Percentiles rank a stretch among this genome's conserved stretches.
These are phyloP conservation scores for Epiblema foenella DNA, from an alignment of 2,888 invertebrate species.

Conservation along the genomic window DNA sequence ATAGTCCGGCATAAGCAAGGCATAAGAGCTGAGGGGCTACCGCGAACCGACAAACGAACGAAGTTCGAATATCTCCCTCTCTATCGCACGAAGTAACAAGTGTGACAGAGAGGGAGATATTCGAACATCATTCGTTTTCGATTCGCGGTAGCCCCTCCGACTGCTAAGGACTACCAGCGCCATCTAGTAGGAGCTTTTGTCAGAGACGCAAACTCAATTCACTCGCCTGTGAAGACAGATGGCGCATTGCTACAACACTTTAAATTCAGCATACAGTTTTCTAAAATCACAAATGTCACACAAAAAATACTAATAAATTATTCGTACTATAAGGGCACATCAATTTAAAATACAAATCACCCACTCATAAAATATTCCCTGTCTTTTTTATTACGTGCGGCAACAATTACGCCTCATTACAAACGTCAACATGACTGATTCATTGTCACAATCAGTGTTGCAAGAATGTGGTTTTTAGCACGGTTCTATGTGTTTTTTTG, in stretches of 20 bases:
- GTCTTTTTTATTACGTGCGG: not conserved
- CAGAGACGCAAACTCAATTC: not conserved
- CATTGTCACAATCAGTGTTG: too few relatives aligned
- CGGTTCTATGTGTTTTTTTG: too few relatives aligned
- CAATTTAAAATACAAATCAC: not conserved
- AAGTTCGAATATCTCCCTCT: too few relatives aligned
- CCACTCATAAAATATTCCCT: not conserved
- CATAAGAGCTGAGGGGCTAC: too few relatives aligned
- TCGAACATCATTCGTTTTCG: too few relatives aligned
- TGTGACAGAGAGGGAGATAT: too few relatives aligned
- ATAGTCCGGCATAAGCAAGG: too few relatives aligned
- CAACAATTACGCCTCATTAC: not conserved
- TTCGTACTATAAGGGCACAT: not conserved
- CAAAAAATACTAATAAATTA: too few relatives aligned
- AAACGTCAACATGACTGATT: not conserved
- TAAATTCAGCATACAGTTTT: not conserved
- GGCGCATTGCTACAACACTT: not conserved
- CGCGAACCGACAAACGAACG: too few relatives aligned
- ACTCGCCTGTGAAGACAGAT: not conserved
- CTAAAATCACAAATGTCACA: not conserved
- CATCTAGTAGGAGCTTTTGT: not conserved
- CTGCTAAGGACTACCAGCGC: not conserved
- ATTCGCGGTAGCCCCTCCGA: too few relatives aligned
- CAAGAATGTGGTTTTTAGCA: too few relatives aligned
- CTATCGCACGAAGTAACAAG: too few relatives aligned